A percentile compares a stretch with the other conserved stretches of the same genome.
phyloP scores from a whole-genome alignment of 1,140 invertebrate species.

The Gonioctena quinquepunctata region DNA sequence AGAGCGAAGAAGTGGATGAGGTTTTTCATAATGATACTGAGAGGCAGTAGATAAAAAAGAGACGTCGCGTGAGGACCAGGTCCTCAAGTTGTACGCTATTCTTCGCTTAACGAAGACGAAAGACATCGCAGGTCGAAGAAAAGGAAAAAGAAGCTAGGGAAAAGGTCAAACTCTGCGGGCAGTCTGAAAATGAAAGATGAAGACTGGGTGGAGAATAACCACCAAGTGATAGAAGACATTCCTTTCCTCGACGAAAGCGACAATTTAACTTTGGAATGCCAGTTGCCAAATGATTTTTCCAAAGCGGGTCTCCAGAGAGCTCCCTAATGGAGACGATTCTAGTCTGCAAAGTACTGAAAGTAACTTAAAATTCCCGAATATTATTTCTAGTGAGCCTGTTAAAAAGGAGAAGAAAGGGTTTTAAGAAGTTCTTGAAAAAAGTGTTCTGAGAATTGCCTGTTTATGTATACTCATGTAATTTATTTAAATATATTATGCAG shows the following conservation, averaged over 20 bases:
- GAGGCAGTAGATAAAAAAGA: constrained; percentile 60
- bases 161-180: constrained; percentile 27
- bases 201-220: constrained; percentile 37
- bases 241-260: constrained; percentile 52
- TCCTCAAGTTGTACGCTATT: constrained; percentile 64
- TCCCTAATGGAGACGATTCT: constrained; percentile 19
- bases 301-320: not conserved
- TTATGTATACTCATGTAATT: not conserved
- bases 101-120: constrained; percentile 46
- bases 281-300: constrained; percentile 17
- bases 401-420: constrained; percentile 50
- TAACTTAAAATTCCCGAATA: constrained; percentile 29
- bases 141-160: constrained; percentile 54
- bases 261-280: constrained; percentile 40
- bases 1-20: constrained; percentile 48
- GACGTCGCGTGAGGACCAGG: constrained; percentile 78
- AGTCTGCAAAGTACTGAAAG: constrained; percentile 18
- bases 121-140: constrained; percentile 54
- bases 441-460: constrained; percentile 34
- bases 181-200: constrained; percentile 25
- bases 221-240: constrained; percentile 41
- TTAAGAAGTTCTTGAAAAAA: constrained; percentile 50
- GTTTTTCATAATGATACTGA: constrained; percentile 62
- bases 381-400: constrained; percentile 9
- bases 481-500: not conserved